Evolutionary conservation across 23 tunicate genomes (phyloP).

Genomic region (Clavelina lepadiformis): DNA sequence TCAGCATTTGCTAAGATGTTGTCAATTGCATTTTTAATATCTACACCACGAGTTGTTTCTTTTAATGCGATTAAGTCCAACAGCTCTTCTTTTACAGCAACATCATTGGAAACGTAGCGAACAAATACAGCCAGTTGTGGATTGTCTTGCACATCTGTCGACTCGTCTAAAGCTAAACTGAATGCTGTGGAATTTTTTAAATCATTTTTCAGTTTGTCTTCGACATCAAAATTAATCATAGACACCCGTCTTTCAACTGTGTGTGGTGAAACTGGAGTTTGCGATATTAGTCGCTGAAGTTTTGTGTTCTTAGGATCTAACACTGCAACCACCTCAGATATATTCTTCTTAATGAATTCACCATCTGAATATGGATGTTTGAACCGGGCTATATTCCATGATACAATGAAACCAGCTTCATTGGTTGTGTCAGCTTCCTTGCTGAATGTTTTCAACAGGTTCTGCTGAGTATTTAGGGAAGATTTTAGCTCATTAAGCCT

Average conservation of each 20-base stretch:
- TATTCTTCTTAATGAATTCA: constrained; percentile 27
- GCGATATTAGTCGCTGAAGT: constrained; percentile 22
- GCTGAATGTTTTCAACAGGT: constrained; percentile 24
- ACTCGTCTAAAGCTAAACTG: constrained; percentile 45
- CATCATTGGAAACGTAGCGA: constrained; percentile 23
- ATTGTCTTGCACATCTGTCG: constrained; percentile 7
- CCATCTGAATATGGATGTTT: constrained; percentile 20
- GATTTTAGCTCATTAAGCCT: constrained; percentile 30
- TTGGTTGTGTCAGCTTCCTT: constrained; percentile 36
- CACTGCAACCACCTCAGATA: constrained; percentile 10
- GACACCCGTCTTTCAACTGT: constrained; percentile 38
- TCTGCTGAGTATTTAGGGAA: constrained; percentile 37
- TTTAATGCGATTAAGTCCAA: constrained; percentile 39
- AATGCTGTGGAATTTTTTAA: constrained; percentile 21
- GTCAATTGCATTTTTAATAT: constrained; percentile 38
- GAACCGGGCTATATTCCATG: constrained; percentile 31
- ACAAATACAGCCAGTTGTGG: constrained; percentile 37
- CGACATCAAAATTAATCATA: constrained; percentile 37
- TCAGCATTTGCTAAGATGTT: constrained; percentile 18
- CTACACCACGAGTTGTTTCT: constrained; percentile 37
- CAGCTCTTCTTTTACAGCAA: constrained; percentile 20
- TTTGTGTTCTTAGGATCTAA: constrained; percentile 27
- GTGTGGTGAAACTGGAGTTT: constrained; percentile 35
- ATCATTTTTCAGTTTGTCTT: constrained; percentile 36
- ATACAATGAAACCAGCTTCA: constrained; percentile 35